phyloP scores from a whole-genome alignment of 2,113 vertebrate species.

The Chionomys nivalis region DNA sequence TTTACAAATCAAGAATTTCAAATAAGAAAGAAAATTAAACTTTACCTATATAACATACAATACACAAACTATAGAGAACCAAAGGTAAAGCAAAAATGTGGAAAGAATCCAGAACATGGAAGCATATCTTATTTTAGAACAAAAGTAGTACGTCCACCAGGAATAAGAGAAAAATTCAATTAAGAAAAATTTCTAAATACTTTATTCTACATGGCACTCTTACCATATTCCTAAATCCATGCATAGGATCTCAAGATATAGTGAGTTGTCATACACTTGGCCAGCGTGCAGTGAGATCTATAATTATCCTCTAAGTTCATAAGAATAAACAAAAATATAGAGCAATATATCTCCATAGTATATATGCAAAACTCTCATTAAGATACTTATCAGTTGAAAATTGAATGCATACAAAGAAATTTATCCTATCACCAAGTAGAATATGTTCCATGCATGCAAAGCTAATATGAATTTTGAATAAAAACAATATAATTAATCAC shows the following conservation, averaged over 20 bases:
- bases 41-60: background rate
- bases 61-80: background rate
- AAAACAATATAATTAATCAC: background rate
- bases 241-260: background rate
- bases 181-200: background rate
- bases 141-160: background rate
- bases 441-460: background rate
- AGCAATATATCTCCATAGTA: background rate
- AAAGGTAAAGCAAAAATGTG: background rate
- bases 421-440: background rate
- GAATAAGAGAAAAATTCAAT: background rate
- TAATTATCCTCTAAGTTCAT: background rate
- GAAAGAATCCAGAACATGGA: background rate
- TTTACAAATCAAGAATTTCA: background rate
- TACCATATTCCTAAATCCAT: background rate
- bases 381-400: background rate
- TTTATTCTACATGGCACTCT: background rate
- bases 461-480: background rate
- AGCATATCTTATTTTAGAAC: background rate
- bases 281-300: rapidly evolving
- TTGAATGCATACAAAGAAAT: background rate
- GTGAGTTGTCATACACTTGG: background rate
- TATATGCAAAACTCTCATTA: background rate
- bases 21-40: background rate
- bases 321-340: background rate